Conservation (phyloP, 2,797 vertebrate species). For the Calcarius lapponicus region DNA sequence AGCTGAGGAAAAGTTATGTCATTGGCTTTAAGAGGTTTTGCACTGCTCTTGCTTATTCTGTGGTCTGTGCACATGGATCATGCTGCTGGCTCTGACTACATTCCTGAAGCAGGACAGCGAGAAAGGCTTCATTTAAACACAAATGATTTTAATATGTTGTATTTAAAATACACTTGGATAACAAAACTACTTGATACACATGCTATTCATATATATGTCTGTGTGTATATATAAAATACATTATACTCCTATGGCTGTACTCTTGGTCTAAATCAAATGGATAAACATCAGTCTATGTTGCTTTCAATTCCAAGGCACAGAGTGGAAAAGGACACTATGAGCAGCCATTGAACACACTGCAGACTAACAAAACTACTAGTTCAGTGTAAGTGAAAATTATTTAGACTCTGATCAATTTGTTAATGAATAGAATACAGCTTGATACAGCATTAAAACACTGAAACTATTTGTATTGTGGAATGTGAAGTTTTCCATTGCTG, state of each 20-base stretch:
- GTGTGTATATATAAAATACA: background rate
- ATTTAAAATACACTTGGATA: background rate
- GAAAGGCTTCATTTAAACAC: background rate
- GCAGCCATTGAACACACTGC: background rate
- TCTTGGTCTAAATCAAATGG: background rate
- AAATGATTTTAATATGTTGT: background rate
- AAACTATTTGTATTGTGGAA: background rate
- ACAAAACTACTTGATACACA: background rate
- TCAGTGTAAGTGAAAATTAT: background rate
- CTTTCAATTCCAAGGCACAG: background rate
- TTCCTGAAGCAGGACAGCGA: background rate
- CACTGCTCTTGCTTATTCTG: background rate
- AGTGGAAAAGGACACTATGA: background rate
- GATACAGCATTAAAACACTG: background rate
- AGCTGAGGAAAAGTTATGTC: background rate
- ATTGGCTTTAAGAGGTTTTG: background rate
- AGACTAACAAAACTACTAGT: background rate
- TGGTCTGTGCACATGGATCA: background rate
- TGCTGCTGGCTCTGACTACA: background rate
- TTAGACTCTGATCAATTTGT: background rate
- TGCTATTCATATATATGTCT: background rate
- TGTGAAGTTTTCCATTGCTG: background rate
- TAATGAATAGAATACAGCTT: background rate
- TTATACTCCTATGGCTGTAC: background rate
- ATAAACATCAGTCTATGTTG: background rate